Percentiles rank a stretch among this genome's conserved stretches.
Conservation (phyloP, 2,797 vertebrate species). For the Erpetoichthys calabaricus region DNA sequence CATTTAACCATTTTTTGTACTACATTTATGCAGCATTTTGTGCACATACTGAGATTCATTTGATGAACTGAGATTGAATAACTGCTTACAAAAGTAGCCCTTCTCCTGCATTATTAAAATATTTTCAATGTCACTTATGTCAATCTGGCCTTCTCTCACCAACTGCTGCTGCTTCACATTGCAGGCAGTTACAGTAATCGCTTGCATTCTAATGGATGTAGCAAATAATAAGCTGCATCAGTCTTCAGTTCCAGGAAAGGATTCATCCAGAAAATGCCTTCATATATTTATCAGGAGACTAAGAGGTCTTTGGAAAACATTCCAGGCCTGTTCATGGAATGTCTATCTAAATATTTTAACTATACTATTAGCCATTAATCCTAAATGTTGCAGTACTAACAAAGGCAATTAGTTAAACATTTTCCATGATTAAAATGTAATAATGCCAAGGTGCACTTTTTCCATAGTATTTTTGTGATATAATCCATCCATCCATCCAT, state of each 20-base stretch:
- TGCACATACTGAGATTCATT: not conserved
- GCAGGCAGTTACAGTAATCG: not conserved
- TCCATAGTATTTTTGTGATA: no score
- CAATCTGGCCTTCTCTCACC: not conserved
- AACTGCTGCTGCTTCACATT: not conserved
- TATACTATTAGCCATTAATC: no score
- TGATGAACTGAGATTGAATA: not conserved
- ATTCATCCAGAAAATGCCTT: slow-evolving; percentile 10
- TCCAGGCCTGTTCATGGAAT: no score
- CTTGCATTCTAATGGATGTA: slow-evolving; percentile 1
- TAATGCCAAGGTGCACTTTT: no score
- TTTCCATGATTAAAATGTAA: no score
- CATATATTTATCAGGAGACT: slow-evolving; percentile 8
- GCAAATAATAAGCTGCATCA: not conserved
- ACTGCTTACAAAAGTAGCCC: no score
- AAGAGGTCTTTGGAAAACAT: slow-evolving; percentile 3
- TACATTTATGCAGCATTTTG: not conserved
- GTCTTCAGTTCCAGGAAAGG: slow-evolving; percentile 15
- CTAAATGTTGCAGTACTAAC: no score
- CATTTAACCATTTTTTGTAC: not conserved
- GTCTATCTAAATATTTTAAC: no score
- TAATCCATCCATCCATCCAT: no score
- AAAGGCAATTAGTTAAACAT: no score
- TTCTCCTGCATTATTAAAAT: not conserved
- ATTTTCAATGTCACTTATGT: not conserved